Evolutionary conservation across 2,113 vertebrate genomes (phyloP).

Genomic region (Otolemur garnettii): DNA sequence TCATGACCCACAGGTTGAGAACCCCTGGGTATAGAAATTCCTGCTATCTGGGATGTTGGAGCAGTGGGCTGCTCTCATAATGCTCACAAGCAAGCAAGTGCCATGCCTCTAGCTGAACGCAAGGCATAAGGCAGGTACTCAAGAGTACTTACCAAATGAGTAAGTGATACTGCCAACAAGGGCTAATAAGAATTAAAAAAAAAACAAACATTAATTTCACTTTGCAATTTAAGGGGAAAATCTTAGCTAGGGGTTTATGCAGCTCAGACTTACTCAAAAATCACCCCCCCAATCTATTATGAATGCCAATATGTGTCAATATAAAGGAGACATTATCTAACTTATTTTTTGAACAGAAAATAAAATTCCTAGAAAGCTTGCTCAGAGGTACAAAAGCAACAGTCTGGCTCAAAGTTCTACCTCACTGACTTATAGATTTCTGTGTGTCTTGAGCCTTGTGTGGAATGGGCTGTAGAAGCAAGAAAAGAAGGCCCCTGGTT

Average conservation of each 20-base stretch:
- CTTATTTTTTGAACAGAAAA: slow-evolving; percentile 29
- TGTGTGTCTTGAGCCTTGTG: too few species aligned
- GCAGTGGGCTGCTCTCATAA: not conserved
- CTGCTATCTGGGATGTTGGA: not conserved
- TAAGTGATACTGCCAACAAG: not conserved
- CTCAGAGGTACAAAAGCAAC: too few species aligned
- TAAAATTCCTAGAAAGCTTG: not conserved
- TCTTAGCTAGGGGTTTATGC: not conserved
- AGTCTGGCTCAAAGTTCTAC: too few species aligned
- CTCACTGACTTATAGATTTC: too few species aligned
- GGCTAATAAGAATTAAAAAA: not conserved
- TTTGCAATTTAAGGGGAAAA: not conserved
- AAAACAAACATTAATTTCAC: not conserved
- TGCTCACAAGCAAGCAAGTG: not conserved
- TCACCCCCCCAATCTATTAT: not conserved
- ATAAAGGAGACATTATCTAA: not conserved
- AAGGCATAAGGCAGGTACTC: not conserved
- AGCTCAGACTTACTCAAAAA: not conserved
- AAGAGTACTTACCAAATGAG: not conserved
- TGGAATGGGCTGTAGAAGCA: too few species aligned
- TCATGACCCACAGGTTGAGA: too few species aligned
- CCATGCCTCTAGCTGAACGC: not conserved
- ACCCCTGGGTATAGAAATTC: not conserved
- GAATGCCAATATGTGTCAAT: not conserved
- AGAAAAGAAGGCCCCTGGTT: too few species aligned